phyloP scores from a whole-genome alignment of 2,797 vertebrate genomes.

The Euphonia xanthogaster region DNA sequence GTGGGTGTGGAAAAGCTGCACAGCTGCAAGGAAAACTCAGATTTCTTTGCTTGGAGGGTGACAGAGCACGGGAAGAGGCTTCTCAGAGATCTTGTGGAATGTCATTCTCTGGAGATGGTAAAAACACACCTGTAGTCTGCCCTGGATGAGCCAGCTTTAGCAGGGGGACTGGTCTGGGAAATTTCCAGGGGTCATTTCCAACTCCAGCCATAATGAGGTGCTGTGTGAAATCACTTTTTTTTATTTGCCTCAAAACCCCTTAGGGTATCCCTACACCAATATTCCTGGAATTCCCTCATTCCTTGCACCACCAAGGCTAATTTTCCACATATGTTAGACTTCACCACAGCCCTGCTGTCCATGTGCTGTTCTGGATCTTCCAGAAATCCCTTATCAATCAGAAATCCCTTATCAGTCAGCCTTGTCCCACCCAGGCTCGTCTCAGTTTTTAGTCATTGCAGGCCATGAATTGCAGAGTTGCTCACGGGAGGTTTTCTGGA shows the following conservation, averaged over 20 bases:
- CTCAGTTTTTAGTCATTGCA: neutral
- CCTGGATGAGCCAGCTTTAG: neutral
- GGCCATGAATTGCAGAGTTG: neutral
- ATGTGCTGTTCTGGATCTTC: neutral
- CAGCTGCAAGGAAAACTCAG: neutral
- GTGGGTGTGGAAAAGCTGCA: neutral
- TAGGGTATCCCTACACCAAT: neutral
- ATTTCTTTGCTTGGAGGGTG: neutral
- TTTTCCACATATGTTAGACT: fast-evolving
- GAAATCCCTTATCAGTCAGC: neutral
- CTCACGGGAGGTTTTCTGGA: neutral
- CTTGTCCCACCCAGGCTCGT: neutral
- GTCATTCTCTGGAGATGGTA: neutral
- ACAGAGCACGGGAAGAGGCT: neutral
- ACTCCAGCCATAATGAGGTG: neutral
- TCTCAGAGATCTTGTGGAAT: neutral
- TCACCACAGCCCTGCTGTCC: neutral
- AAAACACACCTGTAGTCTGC: neutral
- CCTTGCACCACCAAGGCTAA: neutral
- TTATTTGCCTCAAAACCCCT: neutral
- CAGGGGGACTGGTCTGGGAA: neutral
- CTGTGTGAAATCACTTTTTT: neutral
- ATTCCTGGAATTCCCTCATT: neutral
- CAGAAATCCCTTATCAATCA: neutral
- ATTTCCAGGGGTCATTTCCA: neutral